Base-by-base conservation (phyloP, 2,888 invertebrate species). In the Smittia aterrima region DNA sequence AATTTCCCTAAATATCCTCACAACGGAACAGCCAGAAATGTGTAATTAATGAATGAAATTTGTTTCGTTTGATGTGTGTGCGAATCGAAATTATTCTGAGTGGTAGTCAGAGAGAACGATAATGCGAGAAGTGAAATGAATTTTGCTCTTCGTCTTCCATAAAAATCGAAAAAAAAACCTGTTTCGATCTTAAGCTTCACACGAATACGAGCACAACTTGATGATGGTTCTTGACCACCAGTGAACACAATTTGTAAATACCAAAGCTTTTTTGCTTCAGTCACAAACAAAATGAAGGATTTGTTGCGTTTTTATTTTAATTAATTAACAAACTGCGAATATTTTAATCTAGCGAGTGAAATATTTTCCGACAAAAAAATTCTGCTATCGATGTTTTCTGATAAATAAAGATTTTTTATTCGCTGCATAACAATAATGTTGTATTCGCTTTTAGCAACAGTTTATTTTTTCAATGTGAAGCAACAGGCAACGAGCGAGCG, bases 401-500 rank as follows among this genome's bases (percentile, higher is more conserved):
- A 18, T 22, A n/a, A 58, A 58, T 58, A 58, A 58, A n/a, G 54
- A 54, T 54, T 54, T 54, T 54, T 22, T 18, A 2, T 16, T 7
- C 18, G n/a, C 62, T 7, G 24, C 24, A 64, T 24, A 64, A 64
- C 25, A 22, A 25, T 25, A n/a, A 9, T 25, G 25, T 6, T 64
- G 9, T 24, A 64, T 24, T 27, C 13, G 9, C n/a, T 16, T 54
- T 54, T 54, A 11, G 38, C 9, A 47, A 13, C 47, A 47, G 16
- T 47, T 47, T 47, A 32, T 32, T 47, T 47, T 7, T 47, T 47
- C 47, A 47, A 47, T 32, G 24, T 25, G 25, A 24, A 64, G 62
- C 62, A 64, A 64, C 62, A 64, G 62, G 62, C 62, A 64, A n/a
- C 24, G 58, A n/a, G n/a, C 41, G 41, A 41, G 18, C n/a, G n/a